Percentiles rank a stretch among this genome's conserved stretches.
phyloP scores from a whole-genome alignment of 2,888 invertebrate genomes.

The Acleris holmiana region DNA sequence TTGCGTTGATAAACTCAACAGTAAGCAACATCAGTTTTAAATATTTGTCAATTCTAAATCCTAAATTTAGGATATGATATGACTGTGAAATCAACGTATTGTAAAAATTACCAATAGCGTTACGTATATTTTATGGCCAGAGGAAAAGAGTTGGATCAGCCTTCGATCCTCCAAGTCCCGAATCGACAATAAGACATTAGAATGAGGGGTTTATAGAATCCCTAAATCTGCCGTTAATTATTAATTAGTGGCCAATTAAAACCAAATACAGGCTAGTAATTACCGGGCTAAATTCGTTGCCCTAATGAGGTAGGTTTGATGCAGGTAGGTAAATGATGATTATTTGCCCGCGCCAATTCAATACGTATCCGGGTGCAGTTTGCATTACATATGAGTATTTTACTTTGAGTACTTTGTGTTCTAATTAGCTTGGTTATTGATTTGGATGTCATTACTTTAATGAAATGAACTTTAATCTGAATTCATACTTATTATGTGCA shows the following conservation, averaged over 20 bases:
- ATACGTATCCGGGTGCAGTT: background rate
- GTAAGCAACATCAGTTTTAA: no score
- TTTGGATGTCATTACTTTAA: slow-evolving; percentile 1
- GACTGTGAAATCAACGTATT: no score
- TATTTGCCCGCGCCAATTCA: slow-evolving; percentile 9
- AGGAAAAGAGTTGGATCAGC: no score
- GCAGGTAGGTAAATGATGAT: slow-evolving; percentile 4
- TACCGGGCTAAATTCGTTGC: background rate
- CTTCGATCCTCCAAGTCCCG: no score
- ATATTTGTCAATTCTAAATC: no score
- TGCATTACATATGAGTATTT: slow-evolving; percentile 1
- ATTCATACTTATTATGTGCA: no score
- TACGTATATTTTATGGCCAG: no score
- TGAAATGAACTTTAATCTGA: background rate
- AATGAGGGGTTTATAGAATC: background rate
- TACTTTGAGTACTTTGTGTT: background rate
- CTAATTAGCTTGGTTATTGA: background rate
- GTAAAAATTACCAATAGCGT: no score
- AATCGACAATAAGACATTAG: background rate
- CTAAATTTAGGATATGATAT: no score
- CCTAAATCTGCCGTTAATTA: slow-evolving; percentile 6
- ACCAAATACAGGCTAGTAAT: slow-evolving; percentile 2
- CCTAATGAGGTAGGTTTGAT: background rate
- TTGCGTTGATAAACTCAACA: no score
- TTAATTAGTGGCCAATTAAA: background rate